A percentile compares a stretch with the other conserved stretches of the same genome.
Evolutionary conservation across 2,888 invertebrate species (phyloP).

Genomic region (Eulithis testata): DNA sequence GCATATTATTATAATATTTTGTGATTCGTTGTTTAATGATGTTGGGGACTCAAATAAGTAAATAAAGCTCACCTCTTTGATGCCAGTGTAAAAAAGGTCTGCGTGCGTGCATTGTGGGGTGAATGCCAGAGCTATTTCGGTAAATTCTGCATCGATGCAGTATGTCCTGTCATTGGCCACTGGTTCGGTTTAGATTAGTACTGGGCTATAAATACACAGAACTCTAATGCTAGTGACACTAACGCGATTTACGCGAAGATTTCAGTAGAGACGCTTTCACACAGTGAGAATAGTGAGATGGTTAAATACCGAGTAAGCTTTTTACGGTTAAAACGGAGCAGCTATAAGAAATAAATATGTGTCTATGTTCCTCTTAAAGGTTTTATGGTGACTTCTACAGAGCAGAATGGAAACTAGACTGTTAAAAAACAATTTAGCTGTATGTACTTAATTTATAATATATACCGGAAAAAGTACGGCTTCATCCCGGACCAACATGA

Average conservation of each 20-base stretch:
- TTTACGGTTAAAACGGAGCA: background rate
- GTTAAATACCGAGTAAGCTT: background rate
- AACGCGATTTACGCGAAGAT: slow-evolving; percentile 42
- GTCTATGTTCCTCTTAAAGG: no score
- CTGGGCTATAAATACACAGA: slow-evolving; percentile 64
- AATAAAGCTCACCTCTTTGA: background rate
- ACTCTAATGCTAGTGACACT: slow-evolving; percentile 61
- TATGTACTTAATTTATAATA: no score
- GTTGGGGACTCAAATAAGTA: no score
- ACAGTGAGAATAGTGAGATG: no score
- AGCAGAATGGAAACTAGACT: no score
- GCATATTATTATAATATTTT: no score
- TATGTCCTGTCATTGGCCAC: slow-evolving; percentile 47
- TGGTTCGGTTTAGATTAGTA: slow-evolving; percentile 49
- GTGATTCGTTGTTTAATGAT: no score
- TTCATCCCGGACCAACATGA: no score
- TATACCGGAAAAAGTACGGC: no score
- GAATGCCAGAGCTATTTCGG: slow-evolving; percentile 39
- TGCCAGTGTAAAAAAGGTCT: background rate
- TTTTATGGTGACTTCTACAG: no score
- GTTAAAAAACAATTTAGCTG: no score
- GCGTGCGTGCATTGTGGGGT: background rate
- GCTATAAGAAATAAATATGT: no score
- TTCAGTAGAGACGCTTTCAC: slow-evolving; percentile 23
- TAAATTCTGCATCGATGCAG: slow-evolving; percentile 41